Evolutionary conservation across 1,140 invertebrate species (phyloP), one percentile per base, ranked within the genome.

Genomic region (Parasteatoda tepidariorum): DNA sequence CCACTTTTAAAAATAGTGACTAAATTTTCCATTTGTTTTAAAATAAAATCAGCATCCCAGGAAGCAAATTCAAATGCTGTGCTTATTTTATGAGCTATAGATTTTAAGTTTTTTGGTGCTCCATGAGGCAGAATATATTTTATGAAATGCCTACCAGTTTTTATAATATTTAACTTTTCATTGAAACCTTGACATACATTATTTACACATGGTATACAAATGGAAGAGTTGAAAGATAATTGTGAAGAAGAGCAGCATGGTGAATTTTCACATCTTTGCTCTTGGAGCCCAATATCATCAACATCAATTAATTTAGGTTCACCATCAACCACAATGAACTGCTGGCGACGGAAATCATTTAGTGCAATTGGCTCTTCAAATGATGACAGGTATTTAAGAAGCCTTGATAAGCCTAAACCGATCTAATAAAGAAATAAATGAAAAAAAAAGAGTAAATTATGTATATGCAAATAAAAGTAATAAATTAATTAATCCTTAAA

Each of bases 261-360:
- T 55, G 15, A 34, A 28, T 54, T 30, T 26, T 66, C 24, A 84
- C 90, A 91, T 18, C 31, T 22, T 13, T 88, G 89, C 73, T 91
- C 90, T 18, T 59, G 54, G 34, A 91, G 87, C 0, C 88, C 88
- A 6, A 90, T 84, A 83, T 91, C 90, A 85, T 91, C 91, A 3
- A 90, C 88, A 85, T 91, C 91, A 2, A 90, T 88, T 28, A 91
- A 85, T 81, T 91, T 91, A 2, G 91, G 85, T 9, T 85, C 83
- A 15, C 89, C 89, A 75, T 88, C 85, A 30, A 90, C 89, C 4
- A 90, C 74, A 15, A 91, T 89, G 85, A 91, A 91, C 85, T 91
- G 91, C 84, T 91, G 89, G 2, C 89, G 86, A 70, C 90, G 87
- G 79, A 91, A 90, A 85, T 91, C 90, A 83, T 90, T 90, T 85